These are phyloP conservation scores for Staurois parvus DNA, from an alignment of 2,797 vertebrate genomes.

Conservation along the genomic window DNA sequence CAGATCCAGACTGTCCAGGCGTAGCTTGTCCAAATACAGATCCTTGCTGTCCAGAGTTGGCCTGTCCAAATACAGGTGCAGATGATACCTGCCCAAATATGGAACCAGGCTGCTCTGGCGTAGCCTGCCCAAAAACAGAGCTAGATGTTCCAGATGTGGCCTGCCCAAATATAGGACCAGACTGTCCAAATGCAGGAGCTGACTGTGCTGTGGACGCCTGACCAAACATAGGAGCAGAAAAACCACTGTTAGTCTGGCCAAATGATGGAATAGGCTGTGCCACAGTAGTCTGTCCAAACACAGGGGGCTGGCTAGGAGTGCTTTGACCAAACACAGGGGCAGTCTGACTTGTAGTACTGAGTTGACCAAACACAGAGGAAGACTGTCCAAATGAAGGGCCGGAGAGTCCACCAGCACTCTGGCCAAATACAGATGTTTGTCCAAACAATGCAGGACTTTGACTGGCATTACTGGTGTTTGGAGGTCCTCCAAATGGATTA, in stretches of 20 bases:
- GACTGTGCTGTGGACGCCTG: background rate
- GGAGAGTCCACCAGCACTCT: background rate
- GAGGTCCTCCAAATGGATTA: constrained; percentile 16
- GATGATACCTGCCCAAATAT: constrained; percentile 14
- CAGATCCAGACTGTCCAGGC: constrained; percentile 3
- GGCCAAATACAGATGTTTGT: constrained; percentile 7
- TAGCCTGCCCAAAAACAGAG: constrained; percentile 5
- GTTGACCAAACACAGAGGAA: background rate
- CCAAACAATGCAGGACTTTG: constrained; percentile 34
- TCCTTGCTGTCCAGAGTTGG: background rate
- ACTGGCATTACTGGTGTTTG: background rate
- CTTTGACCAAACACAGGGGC: constrained; percentile 18
- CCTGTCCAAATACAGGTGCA: constrained; percentile 28
- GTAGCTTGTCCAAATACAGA: constrained; percentile 35
- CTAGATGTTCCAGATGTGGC: background rate
- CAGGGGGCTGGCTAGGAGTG: background rate
- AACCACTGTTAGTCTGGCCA: background rate
- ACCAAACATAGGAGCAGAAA: background rate
- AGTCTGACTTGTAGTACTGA: constrained; percentile 49
- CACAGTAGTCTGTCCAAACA: constrained; percentile 1
- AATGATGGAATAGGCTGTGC: background rate
- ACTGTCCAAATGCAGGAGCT: background rate
- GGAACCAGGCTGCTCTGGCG: background rate
- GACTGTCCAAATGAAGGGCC: background rate
- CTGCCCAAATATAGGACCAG: constrained; percentile 24